Base-by-base conservation (phyloP, 2,888 invertebrate species). In the Marasmarcha lunaedactyla region DNA sequence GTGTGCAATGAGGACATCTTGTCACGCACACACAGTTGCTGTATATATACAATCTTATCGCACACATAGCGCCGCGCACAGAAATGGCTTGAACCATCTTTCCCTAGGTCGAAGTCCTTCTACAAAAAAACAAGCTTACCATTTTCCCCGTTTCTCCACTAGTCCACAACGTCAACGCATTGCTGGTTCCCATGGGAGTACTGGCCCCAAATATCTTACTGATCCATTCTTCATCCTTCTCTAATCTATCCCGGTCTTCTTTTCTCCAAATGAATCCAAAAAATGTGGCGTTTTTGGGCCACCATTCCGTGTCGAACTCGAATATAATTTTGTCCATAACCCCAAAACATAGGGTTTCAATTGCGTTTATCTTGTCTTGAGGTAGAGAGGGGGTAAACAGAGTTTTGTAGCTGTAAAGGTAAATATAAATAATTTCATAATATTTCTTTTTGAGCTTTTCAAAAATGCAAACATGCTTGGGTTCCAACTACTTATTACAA, bases 301-400 rank as follows among this genome's bases (percentile, higher is more conserved):
- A 90, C 88, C 90, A 90, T 9, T 74, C 71, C 4, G 71, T 55
- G 0, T 87, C 73, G 61, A 89, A 92, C 39, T 84, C 72, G 1
- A 92, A 50, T 42, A 86, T 86, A 30, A 92, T 85, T 69, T 92
- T 92, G 45, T 87, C 84, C 1, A 89, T 86, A 2, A 84, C 81
- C 1, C 91, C 91, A 49, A 89, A 86, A 0, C 86, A 85, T 38
- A 90, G 57, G 36, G 72, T 73, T 65, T 87, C 54, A 37, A 90
- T 88, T 4, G 85, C 83, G 14, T 65, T 66, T 1, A 71, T 52
- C 63, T 89, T 90, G 6, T 55, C 52, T 7, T 57, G 44, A 14
- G 66, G 51, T 1, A 44, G 26, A 6, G 35, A 15, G 11, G 90
- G 89, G 6, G 59, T 52, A 52, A 90, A 90, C 15, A 89, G 46